Evolutionary conservation across 2,888 invertebrate species (phyloP), one percentile per base, ranked within the genome.

Genomic region (Monochamus alternatus): DNA sequence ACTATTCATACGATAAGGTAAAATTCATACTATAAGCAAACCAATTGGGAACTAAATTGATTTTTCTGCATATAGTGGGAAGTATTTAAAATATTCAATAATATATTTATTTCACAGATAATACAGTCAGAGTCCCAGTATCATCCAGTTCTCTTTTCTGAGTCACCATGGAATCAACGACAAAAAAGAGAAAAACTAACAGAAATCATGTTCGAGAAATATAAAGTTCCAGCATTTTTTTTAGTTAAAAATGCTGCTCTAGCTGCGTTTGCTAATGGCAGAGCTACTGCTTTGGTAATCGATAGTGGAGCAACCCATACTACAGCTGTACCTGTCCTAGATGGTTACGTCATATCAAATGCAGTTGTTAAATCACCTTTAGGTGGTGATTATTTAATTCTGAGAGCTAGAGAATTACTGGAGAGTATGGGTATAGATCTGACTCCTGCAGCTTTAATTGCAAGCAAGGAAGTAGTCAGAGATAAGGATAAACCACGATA

Each of bases 171-270:
- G 98, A 98, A 98, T 81, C 93, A 95, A 1, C 92, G 98, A 73
- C 94, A 95, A 10, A 97, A 98, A 85, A 91, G 99, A 22, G 99
- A 99, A 90, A 97, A 96, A 87, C 89, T 99, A 2, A 98, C 98
- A 0, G 99, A 99, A 87, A 90, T 99, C 0, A 96, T 99, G 93
- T 99, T 99, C 87, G 99, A 99, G 89, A 99, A 99, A 88, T 99
- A 98, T 89, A 96, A 97, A 87, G 97, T 98, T 0, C 99, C 99
- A 0, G 99, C 99, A 0, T 99, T 98, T 89, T 99, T 98, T 89
- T 90, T 99, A 10, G 97, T 97, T 0, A 99, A 99, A 90, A 99
- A 98, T 89, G 99, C 99, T 0, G 99, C 99, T 0, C 89, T 99
- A 59, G 97, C 99, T 3, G 98, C 98, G 14, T 99, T 99, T 88